These are phyloP conservation scores for Morinoia aosen DNA, from an alignment of 2,888 invertebrate species.

Conservation along the genomic window DNA sequence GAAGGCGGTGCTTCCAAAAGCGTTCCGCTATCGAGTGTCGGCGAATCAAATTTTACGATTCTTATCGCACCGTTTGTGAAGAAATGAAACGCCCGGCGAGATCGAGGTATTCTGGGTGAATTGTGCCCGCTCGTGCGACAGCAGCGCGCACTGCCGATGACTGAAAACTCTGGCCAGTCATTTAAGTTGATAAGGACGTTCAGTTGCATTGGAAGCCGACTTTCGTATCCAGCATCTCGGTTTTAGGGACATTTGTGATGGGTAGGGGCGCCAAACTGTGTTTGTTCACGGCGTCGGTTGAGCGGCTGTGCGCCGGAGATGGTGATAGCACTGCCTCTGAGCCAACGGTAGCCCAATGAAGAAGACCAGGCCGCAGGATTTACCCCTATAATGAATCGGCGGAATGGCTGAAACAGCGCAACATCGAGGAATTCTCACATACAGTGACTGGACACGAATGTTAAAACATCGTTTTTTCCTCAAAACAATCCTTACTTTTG, in stretches of 20 bases:
- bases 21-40: conserved; percentile 47
- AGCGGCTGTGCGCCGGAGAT: neutral
- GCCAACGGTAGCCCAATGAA: neutral
- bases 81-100: conserved; percentile 7
- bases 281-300: neutral
- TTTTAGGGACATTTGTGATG: neutral
- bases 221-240: neutral
- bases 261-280: neutral
- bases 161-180: neutral
- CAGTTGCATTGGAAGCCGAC: neutral
- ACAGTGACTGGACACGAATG: too few relatives aligned
- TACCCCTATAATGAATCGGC: neutral
- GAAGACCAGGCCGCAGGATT: neutral
- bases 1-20: conserved; percentile 38
- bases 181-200: conserved; percentile 12
- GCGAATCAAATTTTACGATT: conserved; percentile 50
- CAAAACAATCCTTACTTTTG: too few relatives aligned
- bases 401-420: neutral
- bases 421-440: neutral
- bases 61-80: conserved; percentile 16
- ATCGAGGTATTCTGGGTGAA: conserved; percentile 20
- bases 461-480: too few relatives aligned
- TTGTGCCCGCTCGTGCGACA: neutral
- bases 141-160: neutral
- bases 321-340: neutral